Base-by-base conservation (phyloP, 2,888 invertebrate genomes). In the Catocala nupta region DNA sequence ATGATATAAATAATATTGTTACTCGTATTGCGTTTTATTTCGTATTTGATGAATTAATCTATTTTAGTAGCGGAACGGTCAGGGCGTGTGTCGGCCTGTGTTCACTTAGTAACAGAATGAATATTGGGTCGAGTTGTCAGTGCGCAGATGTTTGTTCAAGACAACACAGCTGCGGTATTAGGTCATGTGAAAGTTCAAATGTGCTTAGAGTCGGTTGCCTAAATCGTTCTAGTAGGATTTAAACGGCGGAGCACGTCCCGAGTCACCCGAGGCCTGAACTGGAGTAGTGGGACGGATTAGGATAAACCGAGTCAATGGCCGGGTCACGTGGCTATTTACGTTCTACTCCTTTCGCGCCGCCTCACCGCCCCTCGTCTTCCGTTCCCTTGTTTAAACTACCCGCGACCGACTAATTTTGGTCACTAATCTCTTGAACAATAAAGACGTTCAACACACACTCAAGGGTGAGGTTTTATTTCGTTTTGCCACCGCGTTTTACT, bases 211-310 rank as follows among this genome's bases (percentile, higher is more conserved):
- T 71, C 69, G 68, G 64, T 65, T 67, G 58, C 50, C 68, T 67
- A 71, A 66, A 70, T 63, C 64, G 48, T 60, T 49, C 12, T 72
- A 70, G 68, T 77, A 77, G 81, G 77, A 82, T 82, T 73, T 25
- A 25, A 25, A 25, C 1, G 25, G 25, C 25, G 25, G 25, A 25
- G 62, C 64, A 56, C 57, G 67, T 67, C 75, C 63, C 59, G 63
- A 75, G 63, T 55, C 45, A 78, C 80, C 78, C 81, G 82, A 81
- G 81, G 81, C 77, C 83, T 87, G 88, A 94, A 91, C 84, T 93
- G 88, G 93, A 94, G 91, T 93, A 94, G 93, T 94, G 87, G 93
- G 92, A 89, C 93, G 92, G 93, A 90, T 94, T 92, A 93, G 93
- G 93, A 92, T 90, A 91, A 92, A 90, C 89, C 90, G 90, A 93